phyloP scores from a whole-genome alignment of 92 coral and sea anemone species.

The Desmophyllum pertusum region DNA sequence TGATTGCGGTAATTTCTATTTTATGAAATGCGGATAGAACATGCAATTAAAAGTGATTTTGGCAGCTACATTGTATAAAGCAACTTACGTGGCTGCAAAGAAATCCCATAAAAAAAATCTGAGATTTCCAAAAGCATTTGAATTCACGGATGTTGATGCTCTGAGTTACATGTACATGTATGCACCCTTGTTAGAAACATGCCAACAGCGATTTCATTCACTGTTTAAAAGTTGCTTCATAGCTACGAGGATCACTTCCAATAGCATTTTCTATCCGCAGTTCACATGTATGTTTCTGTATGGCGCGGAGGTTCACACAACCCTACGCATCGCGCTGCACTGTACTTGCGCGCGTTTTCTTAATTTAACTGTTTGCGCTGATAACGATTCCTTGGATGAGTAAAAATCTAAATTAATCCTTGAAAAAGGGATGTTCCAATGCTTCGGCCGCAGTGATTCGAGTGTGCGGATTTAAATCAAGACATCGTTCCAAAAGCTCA shows the following conservation, averaged over 20 bases:
- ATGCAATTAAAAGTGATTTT: too few species aligned
- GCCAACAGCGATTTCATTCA: too few species aligned
- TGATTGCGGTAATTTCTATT: too few species aligned
- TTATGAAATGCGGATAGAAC: too few species aligned
- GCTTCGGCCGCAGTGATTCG: conserved; percentile 93
- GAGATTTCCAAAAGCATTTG: too few species aligned
- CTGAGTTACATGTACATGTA: too few species aligned
- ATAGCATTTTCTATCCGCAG: neutral
- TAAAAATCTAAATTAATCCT: neutral
- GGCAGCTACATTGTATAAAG: too few species aligned
- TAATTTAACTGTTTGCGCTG: neutral
- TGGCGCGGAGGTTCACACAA: neutral
- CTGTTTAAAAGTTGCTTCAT: too few species aligned
- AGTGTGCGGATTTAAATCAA: conserved; percentile 86
- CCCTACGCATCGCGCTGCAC: neutral
- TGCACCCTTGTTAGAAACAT: too few species aligned
- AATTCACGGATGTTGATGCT: too few species aligned
- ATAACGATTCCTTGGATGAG: neutral
- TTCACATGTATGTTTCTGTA: neutral
- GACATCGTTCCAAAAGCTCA: conserved; percentile 77
- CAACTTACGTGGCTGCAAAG: too few species aligned
- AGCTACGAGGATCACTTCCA: neutral
- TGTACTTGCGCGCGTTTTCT: neutral
- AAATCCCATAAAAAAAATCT: too few species aligned
- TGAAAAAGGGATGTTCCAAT: conserved; percentile 81